A percentile compares a stretch with the other conserved stretches of the same genome.
Conservation (phyloP, 2,113 vertebrate species). For the Centropristis striata region DNA sequence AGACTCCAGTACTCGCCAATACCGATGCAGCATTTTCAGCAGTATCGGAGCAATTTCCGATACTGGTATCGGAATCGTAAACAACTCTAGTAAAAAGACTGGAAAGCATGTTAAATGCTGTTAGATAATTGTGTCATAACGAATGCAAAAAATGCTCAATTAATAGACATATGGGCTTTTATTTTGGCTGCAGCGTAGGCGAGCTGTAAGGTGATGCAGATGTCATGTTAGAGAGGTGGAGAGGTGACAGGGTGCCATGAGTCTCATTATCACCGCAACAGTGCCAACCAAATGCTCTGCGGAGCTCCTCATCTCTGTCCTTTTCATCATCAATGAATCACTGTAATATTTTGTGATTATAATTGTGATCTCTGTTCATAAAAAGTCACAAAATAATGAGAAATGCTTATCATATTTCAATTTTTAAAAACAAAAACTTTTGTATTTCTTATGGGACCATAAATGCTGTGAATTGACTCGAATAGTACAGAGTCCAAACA, state of each 20-base stretch:
- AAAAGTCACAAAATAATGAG: background rate
- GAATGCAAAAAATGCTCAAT: background rate
- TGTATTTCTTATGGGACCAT: too few species aligned
- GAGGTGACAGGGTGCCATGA: slow-evolving; percentile 61
- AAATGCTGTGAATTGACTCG: too few species aligned
- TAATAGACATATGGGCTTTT: slow-evolving; percentile 40
- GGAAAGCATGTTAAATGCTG: too few species aligned
- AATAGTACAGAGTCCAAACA: background rate
- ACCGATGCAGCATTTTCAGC: too few species aligned
- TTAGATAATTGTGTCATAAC: too few species aligned
- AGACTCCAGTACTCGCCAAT: too few species aligned
- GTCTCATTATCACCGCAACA: slow-evolving; percentile 56
- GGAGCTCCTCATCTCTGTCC: slow-evolving; percentile 12
- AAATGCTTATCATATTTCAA: background rate
- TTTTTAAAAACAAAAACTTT: too few species aligned
- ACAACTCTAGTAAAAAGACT: too few species aligned
- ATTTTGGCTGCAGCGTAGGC: slow-evolving; percentile 34
- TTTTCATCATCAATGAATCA: background rate
- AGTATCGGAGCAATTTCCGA: too few species aligned
- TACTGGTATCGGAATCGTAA: too few species aligned
- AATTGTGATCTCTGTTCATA: background rate
- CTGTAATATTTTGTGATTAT: background rate
- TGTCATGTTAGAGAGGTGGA: slow-evolving; percentile 54
- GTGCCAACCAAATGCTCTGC: slow-evolving; percentile 44
- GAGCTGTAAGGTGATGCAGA: slow-evolving; percentile 53